Evolutionary conservation across 53 echinoderm and acorn worm species (phyloP).

Genomic region (Glandiceps talaboti): DNA sequence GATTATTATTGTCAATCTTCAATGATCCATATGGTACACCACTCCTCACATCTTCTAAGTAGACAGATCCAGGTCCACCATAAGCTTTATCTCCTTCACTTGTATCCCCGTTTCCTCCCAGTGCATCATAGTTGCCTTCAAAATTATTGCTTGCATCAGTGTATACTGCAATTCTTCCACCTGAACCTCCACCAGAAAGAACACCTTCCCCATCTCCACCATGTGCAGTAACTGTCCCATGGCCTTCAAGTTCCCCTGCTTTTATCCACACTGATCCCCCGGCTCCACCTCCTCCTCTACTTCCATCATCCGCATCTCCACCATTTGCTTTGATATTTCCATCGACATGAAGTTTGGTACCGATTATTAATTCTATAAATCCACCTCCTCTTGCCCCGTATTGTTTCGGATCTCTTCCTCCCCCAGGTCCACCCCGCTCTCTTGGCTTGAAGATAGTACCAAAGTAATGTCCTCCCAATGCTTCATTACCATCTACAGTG

Average conservation of each 20-base stretch:
- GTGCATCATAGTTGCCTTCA: constrained; percentile 39
- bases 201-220: constrained; percentile 58
- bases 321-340: constrained; percentile 63
- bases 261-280: constrained; percentile 51
- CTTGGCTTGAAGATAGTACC: constrained; percentile 55
- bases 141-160: constrained; percentile 40
- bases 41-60: constrained; percentile 37
- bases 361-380: constrained; percentile 32
- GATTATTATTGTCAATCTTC: constrained; percentile 38
- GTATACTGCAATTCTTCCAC: constrained; percentile 59
- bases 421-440: constrained; percentile 67
- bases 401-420: constrained; percentile 18
- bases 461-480: constrained; percentile 43
- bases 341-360: constrained; percentile 55
- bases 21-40: constrained; percentile 44
- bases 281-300: constrained; percentile 60
- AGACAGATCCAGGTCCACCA: constrained; percentile 80
- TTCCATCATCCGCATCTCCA: constrained; percentile 22
- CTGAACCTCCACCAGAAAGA: constrained; percentile 73
- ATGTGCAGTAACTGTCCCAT: constrained; percentile 61
- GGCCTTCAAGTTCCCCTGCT: constrained; percentile 52
- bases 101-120: constrained; percentile 46
- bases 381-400: constrained; percentile 57
- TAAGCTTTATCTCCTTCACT: constrained; percentile 29
- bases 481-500: constrained; percentile 10